These are phyloP conservation scores for Drosophila kuntzei DNA, from an alignment of 2,888 invertebrate species.

Conservation along the genomic window DNA sequence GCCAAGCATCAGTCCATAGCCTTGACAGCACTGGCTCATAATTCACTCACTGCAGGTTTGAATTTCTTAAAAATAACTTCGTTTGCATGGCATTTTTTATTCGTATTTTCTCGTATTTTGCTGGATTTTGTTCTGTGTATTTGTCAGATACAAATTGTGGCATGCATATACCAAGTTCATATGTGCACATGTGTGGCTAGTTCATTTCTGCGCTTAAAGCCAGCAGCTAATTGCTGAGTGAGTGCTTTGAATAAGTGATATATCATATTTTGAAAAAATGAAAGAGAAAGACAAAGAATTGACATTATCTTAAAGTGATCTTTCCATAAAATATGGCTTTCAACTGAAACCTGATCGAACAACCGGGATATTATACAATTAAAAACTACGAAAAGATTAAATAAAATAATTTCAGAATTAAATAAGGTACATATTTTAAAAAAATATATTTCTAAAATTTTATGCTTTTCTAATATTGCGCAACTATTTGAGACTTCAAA, in stretches of 20 bases:
- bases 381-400: not conserved
- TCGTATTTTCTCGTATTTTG: conserved; percentile 15
- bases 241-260: conserved; percentile 31
- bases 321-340: conserved; percentile 7
- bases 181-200: conserved; percentile 14
- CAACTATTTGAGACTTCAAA: too few species aligned
- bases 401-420: not conserved
- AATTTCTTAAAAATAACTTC: conserved; percentile 81
- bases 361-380: not conserved
- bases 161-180: conserved; percentile 11
- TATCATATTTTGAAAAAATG: conserved; percentile 35
- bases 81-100: conserved; percentile 67
- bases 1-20: conserved; percentile 64
- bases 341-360: not conserved
- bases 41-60: conserved; percentile 80
- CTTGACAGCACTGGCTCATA: conserved; percentile 75
- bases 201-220: conserved; percentile 27
- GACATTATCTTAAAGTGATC: conserved; percentile 7
- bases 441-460: too few species aligned
- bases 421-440: too few species aligned
- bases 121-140: conserved; percentile 18
- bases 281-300: conserved; percentile 5
- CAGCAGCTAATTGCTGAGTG: conserved; percentile 47
- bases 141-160: conserved; percentile 33
- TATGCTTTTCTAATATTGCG: too few species aligned